A percentile compares a stretch with the other conserved stretches of the same genome.
phyloP scores from a whole-genome alignment of 1,140 invertebrate genomes.

The Drosophila oshimai region DNA sequence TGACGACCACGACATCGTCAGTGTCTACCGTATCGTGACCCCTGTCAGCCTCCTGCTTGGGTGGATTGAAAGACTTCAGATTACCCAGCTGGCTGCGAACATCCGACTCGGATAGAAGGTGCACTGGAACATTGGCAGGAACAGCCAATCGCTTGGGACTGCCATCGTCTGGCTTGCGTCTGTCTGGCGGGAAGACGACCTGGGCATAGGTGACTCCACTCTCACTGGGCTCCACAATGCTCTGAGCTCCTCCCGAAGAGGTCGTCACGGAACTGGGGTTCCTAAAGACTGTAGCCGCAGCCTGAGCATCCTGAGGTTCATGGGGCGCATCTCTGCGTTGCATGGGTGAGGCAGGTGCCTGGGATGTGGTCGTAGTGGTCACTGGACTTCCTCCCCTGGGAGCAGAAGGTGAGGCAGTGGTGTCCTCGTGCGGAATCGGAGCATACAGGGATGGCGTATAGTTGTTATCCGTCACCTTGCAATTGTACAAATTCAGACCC shows the following conservation, averaged over 20 bases:
- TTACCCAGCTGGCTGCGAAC: slow-evolving; percentile 68
- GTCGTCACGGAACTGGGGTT: slow-evolving; percentile 72
- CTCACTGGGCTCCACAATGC: slow-evolving; percentile 53
- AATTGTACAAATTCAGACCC: slow-evolving; percentile 75
- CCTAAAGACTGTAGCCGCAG: slow-evolving; percentile 44
- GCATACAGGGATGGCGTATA: slow-evolving; percentile 76
- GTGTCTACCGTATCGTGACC: slow-evolving; percentile 22
- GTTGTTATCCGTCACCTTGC: slow-evolving; percentile 76
- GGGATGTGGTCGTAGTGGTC: slow-evolving; percentile 51
- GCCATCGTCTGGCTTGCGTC: slow-evolving; percentile 65
- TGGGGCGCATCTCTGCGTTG: slow-evolving; percentile 46
- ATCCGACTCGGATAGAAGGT: slow-evolving; percentile 72
- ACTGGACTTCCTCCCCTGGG: slow-evolving; percentile 53
- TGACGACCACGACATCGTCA: slow-evolving; percentile 6
- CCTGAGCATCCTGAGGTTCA: background rate
- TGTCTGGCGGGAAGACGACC: slow-evolving; percentile 76
- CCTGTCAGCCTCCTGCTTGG: background rate
- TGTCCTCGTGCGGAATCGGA: slow-evolving; percentile 67
- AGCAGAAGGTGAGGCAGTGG: slow-evolving; percentile 9
- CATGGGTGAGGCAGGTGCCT: slow-evolving; percentile 49
- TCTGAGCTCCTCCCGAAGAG: slow-evolving; percentile 59
- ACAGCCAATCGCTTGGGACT: slow-evolving; percentile 74
- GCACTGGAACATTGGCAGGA: slow-evolving; percentile 71
- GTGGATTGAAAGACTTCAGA: slow-evolving; percentile 64
- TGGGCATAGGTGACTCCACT: slow-evolving; percentile 78